These are phyloP conservation scores for Perognathus longimembris DNA, from an alignment of 2,113 vertebrate species.

Conservation along the genomic window DNA sequence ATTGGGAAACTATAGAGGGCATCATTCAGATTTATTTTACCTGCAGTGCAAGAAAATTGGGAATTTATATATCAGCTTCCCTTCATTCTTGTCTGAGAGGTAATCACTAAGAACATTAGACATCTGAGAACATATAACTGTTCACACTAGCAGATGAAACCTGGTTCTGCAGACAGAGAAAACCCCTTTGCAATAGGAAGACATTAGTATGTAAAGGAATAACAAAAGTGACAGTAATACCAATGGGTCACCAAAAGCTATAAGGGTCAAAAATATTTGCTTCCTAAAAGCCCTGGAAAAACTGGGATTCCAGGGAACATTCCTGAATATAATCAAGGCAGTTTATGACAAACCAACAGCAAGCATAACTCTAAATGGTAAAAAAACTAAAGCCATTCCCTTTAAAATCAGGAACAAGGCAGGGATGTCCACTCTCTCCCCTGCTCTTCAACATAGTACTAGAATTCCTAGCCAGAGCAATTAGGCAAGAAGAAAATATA, in stretches of 20 bases:
- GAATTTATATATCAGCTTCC: not conserved
- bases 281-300: too few species aligned
- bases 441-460: too few species aligned
- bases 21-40: constrained; percentile 9
- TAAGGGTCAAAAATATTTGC: not conserved
- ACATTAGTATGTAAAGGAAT: not conserved
- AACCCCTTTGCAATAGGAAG: not conserved
- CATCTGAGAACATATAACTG: not conserved
- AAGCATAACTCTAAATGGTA: too few species aligned
- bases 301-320: too few species aligned
- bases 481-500: too few species aligned
- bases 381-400: too few species aligned
- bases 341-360: too few species aligned
- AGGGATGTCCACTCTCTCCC: too few species aligned
- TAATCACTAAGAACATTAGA: not conserved
- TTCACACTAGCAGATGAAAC: not conserved
- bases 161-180: not conserved
- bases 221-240: not conserved
- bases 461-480: too few species aligned
- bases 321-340: too few species aligned
- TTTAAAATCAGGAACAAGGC: too few species aligned
- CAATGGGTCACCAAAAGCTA: not conserved
- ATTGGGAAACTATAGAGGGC: not conserved
- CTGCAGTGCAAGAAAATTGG: not conserved
- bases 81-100: not conserved